Conservation (phyloP, 2,888 invertebrate species). For the Cephonodes hylas region DNA sequence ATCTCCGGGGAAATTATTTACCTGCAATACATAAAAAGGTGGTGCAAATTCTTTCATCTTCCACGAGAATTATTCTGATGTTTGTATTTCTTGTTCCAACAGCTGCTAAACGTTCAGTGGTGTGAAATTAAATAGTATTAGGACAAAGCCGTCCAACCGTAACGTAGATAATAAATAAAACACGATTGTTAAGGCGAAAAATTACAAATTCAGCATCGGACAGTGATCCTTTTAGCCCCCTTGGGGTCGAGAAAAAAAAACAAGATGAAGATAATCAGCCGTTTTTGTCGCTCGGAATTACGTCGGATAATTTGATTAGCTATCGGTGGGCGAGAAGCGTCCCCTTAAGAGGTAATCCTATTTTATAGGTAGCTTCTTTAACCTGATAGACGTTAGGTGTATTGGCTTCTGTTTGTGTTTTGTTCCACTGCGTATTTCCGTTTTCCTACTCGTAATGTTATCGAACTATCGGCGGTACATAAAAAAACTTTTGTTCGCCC, state of each 20-base stretch:
- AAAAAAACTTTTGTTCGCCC: conserved; percentile 1
- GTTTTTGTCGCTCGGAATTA: conserved; percentile 73
- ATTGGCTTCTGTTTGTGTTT: conserved; percentile 36
- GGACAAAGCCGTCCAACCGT: background rate
- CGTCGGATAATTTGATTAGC: conserved; percentile 74
- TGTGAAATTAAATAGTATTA: background rate
- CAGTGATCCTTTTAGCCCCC: conserved; percentile 58
- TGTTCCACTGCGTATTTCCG: conserved; percentile 5
- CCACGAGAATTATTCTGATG: conserved; percentile 7
- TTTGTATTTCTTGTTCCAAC: conserved; percentile 3
- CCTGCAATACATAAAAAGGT: conserved; percentile 30
- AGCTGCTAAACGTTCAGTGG: background rate
- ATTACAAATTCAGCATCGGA: conserved; percentile 47
- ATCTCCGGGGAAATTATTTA: conserved; percentile 54
- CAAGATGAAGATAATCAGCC: conserved; percentile 67
- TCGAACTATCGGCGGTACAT: conserved; percentile 8
- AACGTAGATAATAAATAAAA: conserved; percentile 18
- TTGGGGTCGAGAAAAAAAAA: conserved; percentile 53
- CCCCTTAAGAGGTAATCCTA: conserved; percentile 68
- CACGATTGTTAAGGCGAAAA: conserved; percentile 27
- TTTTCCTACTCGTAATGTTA: conserved; percentile 3
- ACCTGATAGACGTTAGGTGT: conserved; percentile 54
- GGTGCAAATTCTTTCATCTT: conserved; percentile 3
- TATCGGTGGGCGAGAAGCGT: conserved; percentile 66
- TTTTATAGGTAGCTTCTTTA: conserved; percentile 62